phyloP scores from a whole-genome alignment of 1,140 invertebrate species.

The Teleogryllus occipitalis region DNA sequence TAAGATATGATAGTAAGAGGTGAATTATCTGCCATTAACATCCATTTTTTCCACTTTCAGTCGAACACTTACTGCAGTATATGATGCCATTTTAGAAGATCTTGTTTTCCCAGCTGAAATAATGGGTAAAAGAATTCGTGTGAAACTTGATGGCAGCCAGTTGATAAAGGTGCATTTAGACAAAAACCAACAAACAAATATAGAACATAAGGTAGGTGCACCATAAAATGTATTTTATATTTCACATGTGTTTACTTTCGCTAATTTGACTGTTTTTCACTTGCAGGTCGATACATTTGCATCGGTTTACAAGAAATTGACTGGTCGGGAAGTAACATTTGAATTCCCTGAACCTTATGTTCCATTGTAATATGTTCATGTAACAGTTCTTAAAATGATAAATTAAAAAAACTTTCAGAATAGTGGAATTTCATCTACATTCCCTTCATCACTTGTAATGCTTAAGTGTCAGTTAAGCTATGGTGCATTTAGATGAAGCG shows the following conservation, averaged over 20 bases:
- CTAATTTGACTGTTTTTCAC: conserved; percentile 26
- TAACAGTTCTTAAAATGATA: neutral
- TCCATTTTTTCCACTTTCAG: conserved; percentile 36
- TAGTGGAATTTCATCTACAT: too few relatives aligned
- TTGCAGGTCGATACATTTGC: conserved; percentile 94
- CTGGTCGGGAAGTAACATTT: conserved; percentile 96
- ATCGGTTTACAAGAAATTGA: conserved; percentile 97
- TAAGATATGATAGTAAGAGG: too few relatives aligned
- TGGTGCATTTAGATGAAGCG: too few relatives aligned
- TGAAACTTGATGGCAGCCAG: conserved; percentile 91
- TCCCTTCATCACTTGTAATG: too few relatives aligned
- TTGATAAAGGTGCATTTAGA: conserved; percentile 98
- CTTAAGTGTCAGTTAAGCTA: too few relatives aligned
- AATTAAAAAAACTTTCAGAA: neutral
- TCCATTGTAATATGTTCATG: neutral
- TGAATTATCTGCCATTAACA: too few relatives aligned
- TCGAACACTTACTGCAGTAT: conserved; percentile 93
- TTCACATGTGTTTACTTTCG: neutral
- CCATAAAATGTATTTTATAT: neutral
- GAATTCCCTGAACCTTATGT: conserved; percentile 95
- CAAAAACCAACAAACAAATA: conserved; percentile 96
- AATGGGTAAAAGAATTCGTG: conserved; percentile 93
- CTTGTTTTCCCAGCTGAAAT: conserved; percentile 98
- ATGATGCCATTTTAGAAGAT: conserved; percentile 95
- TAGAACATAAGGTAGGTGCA: conserved; percentile 90